Evolutionary conservation across 2,797 vertebrate species (phyloP).

Genomic region (Sebastes wilsoni): DNA sequence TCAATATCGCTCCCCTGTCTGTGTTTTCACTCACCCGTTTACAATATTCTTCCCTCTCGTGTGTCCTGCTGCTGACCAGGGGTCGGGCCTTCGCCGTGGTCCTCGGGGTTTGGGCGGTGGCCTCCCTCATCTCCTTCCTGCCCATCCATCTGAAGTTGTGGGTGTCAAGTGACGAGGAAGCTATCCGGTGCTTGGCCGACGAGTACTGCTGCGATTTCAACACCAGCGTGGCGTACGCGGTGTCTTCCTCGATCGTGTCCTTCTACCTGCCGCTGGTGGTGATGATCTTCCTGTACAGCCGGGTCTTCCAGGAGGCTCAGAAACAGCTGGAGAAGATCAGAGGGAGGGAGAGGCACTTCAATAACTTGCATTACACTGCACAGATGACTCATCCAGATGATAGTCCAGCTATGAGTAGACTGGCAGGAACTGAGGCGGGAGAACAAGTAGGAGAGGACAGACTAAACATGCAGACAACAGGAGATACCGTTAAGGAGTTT

Average conservation of each 20-base stretch:
- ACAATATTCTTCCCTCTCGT: not conserved
- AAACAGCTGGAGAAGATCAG: conserved; percentile 94
- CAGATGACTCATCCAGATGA: conserved; percentile 46
- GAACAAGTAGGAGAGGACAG: conserved; percentile 39
- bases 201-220: conserved; percentile 92
- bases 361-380: conserved; percentile 70
- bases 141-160: conserved; percentile 95
- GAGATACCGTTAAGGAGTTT: not conserved
- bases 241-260: conserved; percentile 94
- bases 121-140: conserved; percentile 94
- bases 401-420: conserved; percentile 46
- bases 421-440: conserved; percentile 7
- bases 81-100: conserved; percentile 89
- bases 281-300: conserved; percentile 94
- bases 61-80: conserved; percentile 82
- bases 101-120: conserved; percentile 91
- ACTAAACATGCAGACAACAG: conserved; percentile 42
- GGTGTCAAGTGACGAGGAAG: conserved; percentile 63
- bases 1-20: not conserved
- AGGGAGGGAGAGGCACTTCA: conserved; percentile 87
- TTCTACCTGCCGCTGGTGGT: conserved; percentile 94
- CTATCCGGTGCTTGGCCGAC: conserved; percentile 75
- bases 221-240: conserved; percentile 89
- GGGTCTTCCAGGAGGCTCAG: conserved; percentile 94
- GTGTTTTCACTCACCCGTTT: not conserved